Percentiles rank a stretch among this genome's conserved stretches.
Evolutionary conservation across 2,113 vertebrate genomes (phyloP).

Genomic region (Casuarius casuarius): DNA sequence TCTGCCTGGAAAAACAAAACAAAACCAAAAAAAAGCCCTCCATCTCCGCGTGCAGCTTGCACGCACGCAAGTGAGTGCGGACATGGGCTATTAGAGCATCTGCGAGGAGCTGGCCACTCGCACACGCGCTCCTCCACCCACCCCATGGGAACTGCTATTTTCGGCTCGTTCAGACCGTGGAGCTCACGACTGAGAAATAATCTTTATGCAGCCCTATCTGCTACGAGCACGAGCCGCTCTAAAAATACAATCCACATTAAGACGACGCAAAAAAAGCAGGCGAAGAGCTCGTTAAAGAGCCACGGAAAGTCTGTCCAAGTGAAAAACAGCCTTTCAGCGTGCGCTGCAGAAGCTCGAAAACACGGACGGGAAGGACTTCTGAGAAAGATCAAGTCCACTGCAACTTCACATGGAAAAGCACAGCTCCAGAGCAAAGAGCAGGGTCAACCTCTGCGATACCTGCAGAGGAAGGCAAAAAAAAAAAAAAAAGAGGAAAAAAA

Average conservation of each 20-base stretch:
- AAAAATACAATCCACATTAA: background rate
- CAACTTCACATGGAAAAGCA: background rate
- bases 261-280: background rate
- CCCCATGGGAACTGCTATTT: background rate
- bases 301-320: background rate
- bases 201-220: background rate
- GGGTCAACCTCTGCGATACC: background rate
- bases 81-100: background rate
- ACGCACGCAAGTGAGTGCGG: rapidly evolving
- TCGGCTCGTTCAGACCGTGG: background rate
- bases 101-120: rapidly evolving
- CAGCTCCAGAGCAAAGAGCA: rapidly evolving
- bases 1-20: background rate
- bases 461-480: background rate
- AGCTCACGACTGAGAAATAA: background rate
- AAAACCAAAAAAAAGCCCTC: background rate
- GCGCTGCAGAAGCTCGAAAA: background rate
- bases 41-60: rapidly evolving
- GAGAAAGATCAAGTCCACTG: background rate
- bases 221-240: background rate
- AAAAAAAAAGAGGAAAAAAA: rapidly evolving
- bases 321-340: background rate
- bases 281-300: conserved; percentile 25
- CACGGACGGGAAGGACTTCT: background rate
- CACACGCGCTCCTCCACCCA: background rate